Evolutionary conservation across 2,113 vertebrate species (phyloP).

Genomic region (Cephalopterus ornatus): DNA sequence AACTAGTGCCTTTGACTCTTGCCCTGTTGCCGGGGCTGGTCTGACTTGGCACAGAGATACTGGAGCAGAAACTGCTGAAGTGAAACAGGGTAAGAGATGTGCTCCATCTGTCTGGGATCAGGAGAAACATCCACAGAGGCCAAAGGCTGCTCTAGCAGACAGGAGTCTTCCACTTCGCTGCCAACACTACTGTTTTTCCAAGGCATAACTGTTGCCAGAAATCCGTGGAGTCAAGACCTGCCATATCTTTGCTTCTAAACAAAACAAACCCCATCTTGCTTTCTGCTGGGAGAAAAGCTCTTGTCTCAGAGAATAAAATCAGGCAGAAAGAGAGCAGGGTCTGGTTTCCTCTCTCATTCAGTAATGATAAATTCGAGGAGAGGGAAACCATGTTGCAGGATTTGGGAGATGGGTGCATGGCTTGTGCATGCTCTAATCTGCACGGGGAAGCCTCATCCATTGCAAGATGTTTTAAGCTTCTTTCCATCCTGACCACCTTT

Average conservation of each 20-base stretch:
- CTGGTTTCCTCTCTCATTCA: background rate
- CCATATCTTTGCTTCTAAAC: background rate
- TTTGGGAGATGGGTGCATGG: background rate
- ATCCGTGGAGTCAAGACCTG: constrained; percentile 1
- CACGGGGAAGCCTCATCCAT: background rate
- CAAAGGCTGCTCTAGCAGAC: constrained; percentile 12
- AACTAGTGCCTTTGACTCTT: background rate
- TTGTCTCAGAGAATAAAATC: background rate
- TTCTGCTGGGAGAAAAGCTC: background rate
- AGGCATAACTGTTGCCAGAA: constrained; percentile 16
- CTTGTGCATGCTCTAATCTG: background rate
- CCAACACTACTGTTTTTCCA: constrained; percentile 50
- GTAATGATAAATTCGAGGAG: background rate
- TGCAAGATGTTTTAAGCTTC: background rate
- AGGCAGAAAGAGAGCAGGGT: background rate
- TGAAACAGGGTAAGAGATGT: rapidly evolving
- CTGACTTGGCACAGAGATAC: background rate
- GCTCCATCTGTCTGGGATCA: constrained; percentile 31
- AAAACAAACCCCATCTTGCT: constrained; percentile 2
- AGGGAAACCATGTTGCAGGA: background rate
- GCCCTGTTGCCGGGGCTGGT: rapidly evolving
- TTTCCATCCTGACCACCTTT: background rate
- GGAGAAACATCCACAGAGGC: background rate
- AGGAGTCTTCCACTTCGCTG: background rate
- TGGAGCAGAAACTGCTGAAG: background rate